phyloP scores from a whole-genome alignment of 2,888 invertebrate genomes.

The Conops quadrifasciatus region DNA sequence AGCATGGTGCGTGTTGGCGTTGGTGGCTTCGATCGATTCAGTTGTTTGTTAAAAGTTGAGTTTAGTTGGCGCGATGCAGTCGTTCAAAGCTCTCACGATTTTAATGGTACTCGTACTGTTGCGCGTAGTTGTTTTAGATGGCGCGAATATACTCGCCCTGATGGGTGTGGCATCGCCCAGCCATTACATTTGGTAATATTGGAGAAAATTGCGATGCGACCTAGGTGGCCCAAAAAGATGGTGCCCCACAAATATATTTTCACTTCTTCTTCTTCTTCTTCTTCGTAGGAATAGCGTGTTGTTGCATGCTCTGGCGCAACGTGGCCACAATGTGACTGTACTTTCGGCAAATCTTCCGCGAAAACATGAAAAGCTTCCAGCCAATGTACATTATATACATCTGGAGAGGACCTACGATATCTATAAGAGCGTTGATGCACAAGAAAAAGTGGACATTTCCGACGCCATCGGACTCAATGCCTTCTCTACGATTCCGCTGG shows the following conservation, averaged over 20 bases:
- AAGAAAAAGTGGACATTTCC: conserved; percentile 34
- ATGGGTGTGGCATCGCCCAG: conserved; percentile 50
- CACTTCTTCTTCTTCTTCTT: too few species aligned
- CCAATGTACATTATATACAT: conserved; percentile 51
- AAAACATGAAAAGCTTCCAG: conserved; percentile 38
- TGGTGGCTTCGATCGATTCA: not conserved
- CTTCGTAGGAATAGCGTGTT: conserved; percentile 48
- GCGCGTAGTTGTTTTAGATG: not conserved
- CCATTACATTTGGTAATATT: conserved; percentile 47
- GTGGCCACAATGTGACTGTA: conserved; percentile 51
- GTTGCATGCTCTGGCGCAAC: conserved; percentile 43
- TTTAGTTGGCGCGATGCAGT: conserved; percentile 3
- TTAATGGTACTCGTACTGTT: not conserved
- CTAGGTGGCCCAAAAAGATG: too few species aligned
- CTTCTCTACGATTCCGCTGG: conserved; percentile 36
- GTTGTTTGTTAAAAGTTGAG: too few species aligned
- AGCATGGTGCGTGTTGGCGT: too few species aligned
- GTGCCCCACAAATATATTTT: too few species aligned
- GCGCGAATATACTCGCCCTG: conserved; percentile 48
- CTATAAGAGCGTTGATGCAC: conserved; percentile 26
- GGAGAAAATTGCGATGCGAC: too few species aligned
- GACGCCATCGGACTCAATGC: conserved; percentile 39
- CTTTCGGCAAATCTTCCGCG: conserved; percentile 47
- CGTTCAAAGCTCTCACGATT: not conserved
- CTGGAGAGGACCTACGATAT: conserved; percentile 50